Percentiles rank a stretch among this genome's conserved stretches.
Conservation (phyloP, 2,888 invertebrate genomes). For the Apamea sordens region DNA sequence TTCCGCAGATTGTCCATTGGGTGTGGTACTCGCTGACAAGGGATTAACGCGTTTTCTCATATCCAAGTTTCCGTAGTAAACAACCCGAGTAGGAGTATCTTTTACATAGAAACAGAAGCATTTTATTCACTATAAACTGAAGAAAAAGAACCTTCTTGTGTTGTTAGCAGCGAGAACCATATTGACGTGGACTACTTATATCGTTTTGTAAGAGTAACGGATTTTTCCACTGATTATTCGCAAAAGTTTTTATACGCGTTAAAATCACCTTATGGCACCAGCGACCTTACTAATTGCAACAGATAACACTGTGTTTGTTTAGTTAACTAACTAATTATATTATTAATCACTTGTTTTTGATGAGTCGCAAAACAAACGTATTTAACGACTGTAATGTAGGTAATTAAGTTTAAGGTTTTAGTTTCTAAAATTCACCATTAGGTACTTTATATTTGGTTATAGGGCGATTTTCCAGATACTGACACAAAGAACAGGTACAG, state of each 20-base stretch:
- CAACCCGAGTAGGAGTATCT: neutral
- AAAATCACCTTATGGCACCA: neutral
- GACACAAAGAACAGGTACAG: neutral
- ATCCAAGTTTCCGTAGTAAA: slow-evolving; percentile 36
- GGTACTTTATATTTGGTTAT: neutral
- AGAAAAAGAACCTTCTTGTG: neutral
- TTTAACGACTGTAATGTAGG: neutral
- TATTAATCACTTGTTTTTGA: neutral
- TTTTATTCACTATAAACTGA: neutral
- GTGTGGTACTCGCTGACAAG: slow-evolving; percentile 58
- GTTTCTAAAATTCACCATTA: neutral
- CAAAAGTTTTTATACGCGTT: neutral
- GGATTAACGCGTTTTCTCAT: slow-evolving; percentile 46
- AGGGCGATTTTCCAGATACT: neutral
- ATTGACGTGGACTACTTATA: neutral
- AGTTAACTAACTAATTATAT: neutral
- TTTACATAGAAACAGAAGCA: neutral
- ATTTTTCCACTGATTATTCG: neutral
- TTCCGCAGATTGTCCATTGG: slow-evolving; percentile 50
- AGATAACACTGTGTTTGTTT: slow-evolving; percentile 12
- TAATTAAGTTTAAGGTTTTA: neutral
- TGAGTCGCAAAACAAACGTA: neutral
- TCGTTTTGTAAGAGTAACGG: neutral
- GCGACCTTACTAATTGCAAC: neutral
- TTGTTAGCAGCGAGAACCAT: neutral